phyloP scores from a whole-genome alignment of 2,888 invertebrate genomes.

The Alsophila aescularia region DNA sequence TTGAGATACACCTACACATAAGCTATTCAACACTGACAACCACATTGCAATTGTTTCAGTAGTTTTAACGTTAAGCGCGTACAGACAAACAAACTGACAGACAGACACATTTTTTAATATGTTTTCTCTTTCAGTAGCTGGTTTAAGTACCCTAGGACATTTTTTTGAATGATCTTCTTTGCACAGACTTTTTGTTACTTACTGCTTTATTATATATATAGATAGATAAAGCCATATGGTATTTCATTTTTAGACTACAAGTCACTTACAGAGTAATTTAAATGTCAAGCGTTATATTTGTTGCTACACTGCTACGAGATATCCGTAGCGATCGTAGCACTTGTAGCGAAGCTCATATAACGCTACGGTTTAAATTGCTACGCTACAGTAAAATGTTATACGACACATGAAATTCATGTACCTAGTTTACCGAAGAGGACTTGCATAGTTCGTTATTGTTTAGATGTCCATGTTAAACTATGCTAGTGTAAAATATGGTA shows the following conservation, averaged over 20 bases:
- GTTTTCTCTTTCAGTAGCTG: too few species aligned
- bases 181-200: too few species aligned
- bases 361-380: conserved; percentile 14
- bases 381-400: conserved; percentile 16
- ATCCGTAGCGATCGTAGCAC: conserved; percentile 17
- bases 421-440: background rate
- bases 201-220: too few species aligned
- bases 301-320: conserved; percentile 17
- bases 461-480: background rate
- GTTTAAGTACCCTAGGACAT: too few species aligned
- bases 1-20: too few species aligned
- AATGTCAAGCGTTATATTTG: conserved; percentile 38
- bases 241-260: conserved; percentile 26
- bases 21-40: too few species aligned
- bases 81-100: too few species aligned
- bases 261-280: conserved; percentile 44
- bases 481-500: background rate
- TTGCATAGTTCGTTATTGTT: background rate
- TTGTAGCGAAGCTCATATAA: conserved; percentile 13
- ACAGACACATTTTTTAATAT: too few species aligned
- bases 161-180: too few species aligned
- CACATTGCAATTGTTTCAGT: too few species aligned
- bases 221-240: too few species aligned
- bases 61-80: too few species aligned
- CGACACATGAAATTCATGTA: conserved; percentile 18